Base-by-base conservation (phyloP, 2,797 vertebrate genomes). In the Pempheris klunzingeri region DNA sequence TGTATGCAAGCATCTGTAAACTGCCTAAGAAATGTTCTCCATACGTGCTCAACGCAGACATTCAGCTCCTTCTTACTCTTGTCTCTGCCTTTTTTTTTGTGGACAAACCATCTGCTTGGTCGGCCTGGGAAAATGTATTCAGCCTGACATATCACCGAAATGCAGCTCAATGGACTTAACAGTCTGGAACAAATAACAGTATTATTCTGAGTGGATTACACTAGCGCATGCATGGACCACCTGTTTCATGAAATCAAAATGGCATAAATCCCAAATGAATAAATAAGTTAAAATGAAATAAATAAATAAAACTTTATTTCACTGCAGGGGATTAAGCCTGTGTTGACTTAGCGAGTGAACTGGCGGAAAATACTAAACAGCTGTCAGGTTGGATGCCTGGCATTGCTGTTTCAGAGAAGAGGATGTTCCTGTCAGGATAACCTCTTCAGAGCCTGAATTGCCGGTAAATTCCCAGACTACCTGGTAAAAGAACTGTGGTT, bases 121-220 rank as follows among this genome's bases (percentile, higher is more conserved):
- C 15, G 15, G 70, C 57, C 68, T 58, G 69, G 73, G 59, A 76
- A 82, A 82, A 81, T 49, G 60, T 62, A 79, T 77, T 87, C 74
- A 74, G 77, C 26, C 78, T 71, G 77, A 86, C 61, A 71, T 82
- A 86, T 87, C 83, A 63, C 74, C 64, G 15, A 83, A 85, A 77
- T 59, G 67, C 81, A 80, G 84, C 80, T 87, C 86, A 83, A 70
- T 85, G 77, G 82, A 88, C 5, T 90, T 83, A 90, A 88, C 82
- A 77, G 81, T 73, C 74, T 87, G 84, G 86, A 90, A 90, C 87
- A 87, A 89, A 91, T 87, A 91, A 89, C 78, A 76, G 74, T 65
- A 82, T 87, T 88, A 90, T 88, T 86, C 71, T 81, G 84, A 88
- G 74, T 90, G 87, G 87, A 90, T 92, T 88, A 91, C 82, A 83